Evolutionary conservation across 2,113 vertebrate species (phyloP), one percentile per base, ranked within the genome.

Genomic region (Dipodomys merriami): DNA sequence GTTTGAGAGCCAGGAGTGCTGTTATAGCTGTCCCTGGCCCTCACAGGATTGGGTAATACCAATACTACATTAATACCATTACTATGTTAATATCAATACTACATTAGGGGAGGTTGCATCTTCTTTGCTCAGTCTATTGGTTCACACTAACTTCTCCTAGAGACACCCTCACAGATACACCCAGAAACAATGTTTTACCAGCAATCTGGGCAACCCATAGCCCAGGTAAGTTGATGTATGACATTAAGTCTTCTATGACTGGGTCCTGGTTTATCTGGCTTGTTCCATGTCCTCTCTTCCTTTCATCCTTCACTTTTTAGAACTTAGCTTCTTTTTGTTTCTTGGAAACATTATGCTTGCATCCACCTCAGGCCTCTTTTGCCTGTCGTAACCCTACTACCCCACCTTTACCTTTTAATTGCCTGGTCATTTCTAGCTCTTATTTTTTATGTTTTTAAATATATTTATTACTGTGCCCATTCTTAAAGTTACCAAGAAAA

Each of bases 381-480:
- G 19, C 39, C 18, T 78, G 33, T 35, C 73, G 84, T 35, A 20
- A 85, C 23, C 71, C 30, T 4, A 23, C 1, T 3, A 39, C 62
- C 5, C 6, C 33, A 5, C 78, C 62, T 82, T 87, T 57, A 44
- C 44, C n/a, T 86, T 93, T 62, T 30, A n/a, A 62, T n/a, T 19
- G 39, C 44, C 65, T 86, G 62, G 35, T 19, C 53, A 23, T 95
- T 88, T 83, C 60, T 49, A 20, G 49, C 92, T 90, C 29, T 68
- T 57, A 4, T 13, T 57, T 13, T 57, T 57, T 57, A 18, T 57
- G 39, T 39, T 39, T 39, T 39, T 6, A 39, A 39, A 57, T 57
- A 57, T 57, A 57, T 57, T 57, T 57, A 57, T 57, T 57, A 57
- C 53, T 57, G 53, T 16, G 53, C 12, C 53, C 53, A 57, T 57